Percentiles rank a stretch among this genome's conserved stretches.
phyloP scores from a whole-genome alignment of 1,140 invertebrate genomes.

The Tetragonula clypearis region DNA sequence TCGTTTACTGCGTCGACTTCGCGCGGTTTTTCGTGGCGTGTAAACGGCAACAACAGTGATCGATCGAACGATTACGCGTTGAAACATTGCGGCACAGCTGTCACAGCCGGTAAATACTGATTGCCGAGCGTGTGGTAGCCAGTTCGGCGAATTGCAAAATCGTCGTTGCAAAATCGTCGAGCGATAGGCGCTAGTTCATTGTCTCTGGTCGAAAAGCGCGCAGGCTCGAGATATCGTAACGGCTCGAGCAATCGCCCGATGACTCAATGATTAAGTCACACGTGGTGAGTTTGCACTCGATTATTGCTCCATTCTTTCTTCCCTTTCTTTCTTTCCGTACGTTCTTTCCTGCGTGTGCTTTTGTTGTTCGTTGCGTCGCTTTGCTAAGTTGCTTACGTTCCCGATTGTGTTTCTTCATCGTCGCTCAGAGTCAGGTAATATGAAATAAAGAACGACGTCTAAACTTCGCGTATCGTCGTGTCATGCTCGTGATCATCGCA shows the following conservation, averaged over 20 bases:
- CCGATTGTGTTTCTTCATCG: too few species aligned
- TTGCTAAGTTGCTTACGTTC: background rate
- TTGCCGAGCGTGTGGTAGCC: background rate
- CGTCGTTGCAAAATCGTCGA: constrained; percentile 11
- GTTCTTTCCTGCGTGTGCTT: too few species aligned
- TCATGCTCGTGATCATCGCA: too few species aligned
- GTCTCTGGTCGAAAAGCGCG: background rate
- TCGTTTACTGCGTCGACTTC: background rate
- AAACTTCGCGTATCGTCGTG: too few species aligned
- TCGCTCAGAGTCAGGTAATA: too few species aligned
- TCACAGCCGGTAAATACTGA: background rate
- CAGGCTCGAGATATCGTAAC: constrained; percentile 16
- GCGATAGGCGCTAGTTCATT: constrained; percentile 17
- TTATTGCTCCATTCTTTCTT: background rate
- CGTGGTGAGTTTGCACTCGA: background rate
- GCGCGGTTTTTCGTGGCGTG: background rate
- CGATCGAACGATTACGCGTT: background rate
- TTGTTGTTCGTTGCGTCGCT: background rate
- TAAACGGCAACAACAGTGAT: background rate
- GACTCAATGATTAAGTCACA: constrained; percentile 39
- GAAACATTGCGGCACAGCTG: background rate
- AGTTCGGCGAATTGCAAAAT: background rate
- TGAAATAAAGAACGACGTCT: too few species aligned
- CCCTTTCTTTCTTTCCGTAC: too few species aligned
- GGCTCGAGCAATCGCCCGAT: background rate